phyloP scores from a whole-genome alignment of 2,888 invertebrate species.

The Deroplatys truncata region DNA sequence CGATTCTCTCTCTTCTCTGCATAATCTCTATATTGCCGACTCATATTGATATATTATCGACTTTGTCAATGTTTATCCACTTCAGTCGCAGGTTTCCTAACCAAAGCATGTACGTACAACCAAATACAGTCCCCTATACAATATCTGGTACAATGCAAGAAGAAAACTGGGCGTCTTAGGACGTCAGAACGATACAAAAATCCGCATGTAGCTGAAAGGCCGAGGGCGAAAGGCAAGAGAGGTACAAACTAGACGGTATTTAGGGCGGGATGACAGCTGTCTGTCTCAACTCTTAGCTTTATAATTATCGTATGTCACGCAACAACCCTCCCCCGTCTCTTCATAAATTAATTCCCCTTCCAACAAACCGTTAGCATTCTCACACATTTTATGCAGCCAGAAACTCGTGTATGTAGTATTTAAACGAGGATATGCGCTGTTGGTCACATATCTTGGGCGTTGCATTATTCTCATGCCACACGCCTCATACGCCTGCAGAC shows the following conservation, averaged over 20 bases:
- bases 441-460: neutral
- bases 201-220: neutral
- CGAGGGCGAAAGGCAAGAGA: neutral
- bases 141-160: too few relatives aligned
- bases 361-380: neutral
- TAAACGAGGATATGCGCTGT: too few relatives aligned
- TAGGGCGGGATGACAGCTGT: conserved; percentile 15
- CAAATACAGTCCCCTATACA: too few relatives aligned
- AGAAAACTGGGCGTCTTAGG: neutral
- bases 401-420: too few relatives aligned
- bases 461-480: neutral
- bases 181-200: neutral
- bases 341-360: neutral
- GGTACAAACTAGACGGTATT: neutral
- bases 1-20: too few relatives aligned
- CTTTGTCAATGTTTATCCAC: too few relatives aligned
- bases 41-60: too few relatives aligned
- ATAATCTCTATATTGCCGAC: too few relatives aligned
- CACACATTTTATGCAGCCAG: neutral
- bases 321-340: neutral
- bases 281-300: conserved; percentile 8
- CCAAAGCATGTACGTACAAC: too few relatives aligned
- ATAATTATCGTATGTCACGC: conserved; percentile 25
- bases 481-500: neutral
- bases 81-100: too few relatives aligned